These are phyloP conservation scores for Atopsyche davidsoni DNA, from an alignment of 1,140 invertebrate species.

Conservation along the genomic window DNA sequence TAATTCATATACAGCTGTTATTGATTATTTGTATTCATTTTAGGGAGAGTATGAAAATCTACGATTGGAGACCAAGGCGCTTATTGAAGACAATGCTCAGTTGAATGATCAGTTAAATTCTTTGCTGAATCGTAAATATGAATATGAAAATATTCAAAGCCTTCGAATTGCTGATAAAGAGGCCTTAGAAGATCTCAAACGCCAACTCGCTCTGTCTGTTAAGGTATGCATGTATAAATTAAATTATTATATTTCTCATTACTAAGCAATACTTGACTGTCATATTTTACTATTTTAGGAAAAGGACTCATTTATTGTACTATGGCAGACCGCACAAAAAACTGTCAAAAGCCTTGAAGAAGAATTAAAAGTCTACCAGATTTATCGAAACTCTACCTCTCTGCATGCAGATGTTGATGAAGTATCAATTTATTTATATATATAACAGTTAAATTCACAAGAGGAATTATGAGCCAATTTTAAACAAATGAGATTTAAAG, in stretches of 20 bases:
- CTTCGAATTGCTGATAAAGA: conserved; percentile 33
- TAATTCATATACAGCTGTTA: conserved; percentile 5
- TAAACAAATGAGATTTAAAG: no score
- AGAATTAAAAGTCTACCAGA: conserved; percentile 48
- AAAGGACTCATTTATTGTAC: conserved; percentile 51
- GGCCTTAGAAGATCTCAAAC: conserved; percentile 36
- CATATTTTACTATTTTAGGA: conserved; percentile 38
- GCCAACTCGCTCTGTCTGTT: conserved; percentile 36
- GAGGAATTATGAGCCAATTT: no score
- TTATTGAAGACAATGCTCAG: conserved; percentile 44
- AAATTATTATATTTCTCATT: background rate
- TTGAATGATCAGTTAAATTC: conserved; percentile 39
- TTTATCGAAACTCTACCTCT: conserved; percentile 30
- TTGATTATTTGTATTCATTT: conserved; percentile 8
- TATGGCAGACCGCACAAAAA: conserved; percentile 55
- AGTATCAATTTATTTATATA: no score
- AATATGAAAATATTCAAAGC: conserved; percentile 30
- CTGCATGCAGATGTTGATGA: conserved; percentile 37
- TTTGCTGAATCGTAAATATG: conserved; percentile 38
- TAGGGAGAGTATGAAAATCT: conserved; percentile 43
- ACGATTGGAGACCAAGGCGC: conserved; percentile 40
- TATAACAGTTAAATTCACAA: no score
- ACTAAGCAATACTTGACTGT: conserved; percentile 3
- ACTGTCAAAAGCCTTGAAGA: conserved; percentile 51
- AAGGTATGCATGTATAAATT: conserved; percentile 34